Base-by-base conservation (phyloP, 1,140 invertebrate species). In the Xylocopa sonorina region DNA sequence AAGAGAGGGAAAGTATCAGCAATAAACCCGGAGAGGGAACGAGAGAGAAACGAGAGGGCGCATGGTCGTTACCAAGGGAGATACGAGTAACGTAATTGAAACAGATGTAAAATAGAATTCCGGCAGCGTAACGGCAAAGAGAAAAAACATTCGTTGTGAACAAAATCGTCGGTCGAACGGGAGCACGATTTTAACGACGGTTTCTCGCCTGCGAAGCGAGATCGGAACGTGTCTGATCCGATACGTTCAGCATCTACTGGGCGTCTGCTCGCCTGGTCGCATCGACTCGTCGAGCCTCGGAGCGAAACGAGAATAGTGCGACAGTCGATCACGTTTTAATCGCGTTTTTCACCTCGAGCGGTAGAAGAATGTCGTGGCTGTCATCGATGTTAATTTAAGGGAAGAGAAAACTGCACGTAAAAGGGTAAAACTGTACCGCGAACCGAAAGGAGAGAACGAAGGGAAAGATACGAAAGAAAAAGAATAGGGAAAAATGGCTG, bases 401-500 rank as follows among this genome's bases (percentile, higher is more conserved):
- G 43, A 24, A 14, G 9, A 12, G 32, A 46, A 12, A 48, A 71
- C 14, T 43, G 27, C 10, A 29, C 18, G 18, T 16, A 24, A 29
- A 50, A 38, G n/a, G 4, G 21, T n/a, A 16, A 24, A 27, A 34
- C 1, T n/a, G 41, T n/a, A 34, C 18, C 43, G 27, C 1, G 21
- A 58, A 14, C 66, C 68, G 29, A 16, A 24, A 50, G 63, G 7
- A 51, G 18, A 41, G 29, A 24, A 18, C n/a, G 18, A 27, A 41
- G 24, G 18, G 16, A 51, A 51, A 38, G 9, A 38, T 4, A 72
- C 29, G 12, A 24, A 50, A 67, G 3, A 48, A 21, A 41, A 43
- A 38, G 10, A 32, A 27, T 21, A 41, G 18, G 14, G 7, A 51
- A 51, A 87, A 83, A 93, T 93, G 92, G 91, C 92, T 77, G 92